Conservation (phyloP, 2,888 invertebrate species). For the Gari tellinella region DNA sequence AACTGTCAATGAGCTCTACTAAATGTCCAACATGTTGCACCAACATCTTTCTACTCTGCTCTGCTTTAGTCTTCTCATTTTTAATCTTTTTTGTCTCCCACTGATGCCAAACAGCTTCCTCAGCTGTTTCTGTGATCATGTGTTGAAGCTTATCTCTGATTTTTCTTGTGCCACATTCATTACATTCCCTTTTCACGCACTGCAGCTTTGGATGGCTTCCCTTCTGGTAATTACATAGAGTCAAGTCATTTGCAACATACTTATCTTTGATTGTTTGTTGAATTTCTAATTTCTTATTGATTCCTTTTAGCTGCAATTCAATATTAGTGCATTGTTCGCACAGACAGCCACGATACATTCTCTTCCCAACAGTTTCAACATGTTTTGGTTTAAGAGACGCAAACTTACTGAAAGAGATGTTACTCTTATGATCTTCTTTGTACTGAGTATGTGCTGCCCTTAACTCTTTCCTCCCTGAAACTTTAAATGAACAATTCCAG, state of each 20-base stretch:
- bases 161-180: slow-evolving; percentile 15
- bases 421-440: slow-evolving; percentile 8
- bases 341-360: slow-evolving; percentile 18
- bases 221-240: slow-evolving; percentile 12
- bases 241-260: slow-evolving; percentile 13
- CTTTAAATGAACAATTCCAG: too few species aligned
- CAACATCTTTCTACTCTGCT: slow-evolving; percentile 7
- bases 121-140: neutral
- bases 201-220: too few species aligned
- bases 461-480: too few species aligned
- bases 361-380: slow-evolving; percentile 25
- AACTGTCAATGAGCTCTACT: slow-evolving; percentile 4
- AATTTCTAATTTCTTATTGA: slow-evolving; percentile 2
- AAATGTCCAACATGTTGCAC: slow-evolving; percentile 8
- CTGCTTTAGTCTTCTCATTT: slow-evolving; percentile 11
- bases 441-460: slow-evolving; percentile 12
- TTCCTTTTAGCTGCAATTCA: slow-evolving; percentile 17
- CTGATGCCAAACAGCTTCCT: slow-evolving; percentile 7
- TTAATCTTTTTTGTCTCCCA: slow-evolving; percentile 13
- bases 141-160: slow-evolving; percentile 4
- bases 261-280: slow-evolving; percentile 14
- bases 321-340: slow-evolving; percentile 32
- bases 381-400: slow-evolving; percentile 21
- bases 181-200: too few species aligned
- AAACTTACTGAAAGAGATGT: slow-evolving; percentile 26